Conservation (phyloP, 2,113 vertebrate species). For the Corythornis vintsioides region DNA sequence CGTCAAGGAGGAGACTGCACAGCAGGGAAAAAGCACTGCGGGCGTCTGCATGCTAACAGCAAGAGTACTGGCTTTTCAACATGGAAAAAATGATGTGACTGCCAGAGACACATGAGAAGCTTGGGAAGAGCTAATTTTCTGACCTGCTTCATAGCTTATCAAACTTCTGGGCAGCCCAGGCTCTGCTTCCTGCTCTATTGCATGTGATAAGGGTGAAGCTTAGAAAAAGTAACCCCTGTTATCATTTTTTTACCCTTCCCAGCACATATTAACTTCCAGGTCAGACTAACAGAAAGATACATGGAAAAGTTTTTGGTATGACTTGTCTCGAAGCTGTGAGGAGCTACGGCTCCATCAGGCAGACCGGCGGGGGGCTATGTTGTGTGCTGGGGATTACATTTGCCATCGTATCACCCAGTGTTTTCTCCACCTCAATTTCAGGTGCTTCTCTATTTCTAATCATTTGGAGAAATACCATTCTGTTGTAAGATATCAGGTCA, state of each 20-base stretch:
- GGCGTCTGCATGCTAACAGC: not conserved
- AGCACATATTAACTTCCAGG: not conserved
- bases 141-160: not conserved
- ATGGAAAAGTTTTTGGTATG: not conserved
- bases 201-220: not conserved
- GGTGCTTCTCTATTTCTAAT: not conserved
- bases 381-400: not conserved
- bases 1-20: not conserved
- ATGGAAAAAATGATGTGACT: not conserved
- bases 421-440: not conserved
- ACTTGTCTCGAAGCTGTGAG: not conserved
- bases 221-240: not conserved
- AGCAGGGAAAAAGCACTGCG: not conserved
- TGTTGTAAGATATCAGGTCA: not conserved
- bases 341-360: not conserved
- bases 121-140: not conserved
- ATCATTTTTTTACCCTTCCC: not conserved
- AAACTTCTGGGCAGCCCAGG: not conserved
- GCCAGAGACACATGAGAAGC: not conserved
- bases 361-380: fast-evolving
- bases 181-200: not conserved
- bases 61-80: not conserved
- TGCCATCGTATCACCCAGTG: fast-evolving
- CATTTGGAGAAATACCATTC: not conserved
- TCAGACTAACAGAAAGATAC: not conserved